Evolutionary conservation across 2,797 vertebrate species (phyloP), one percentile per base, ranked within the genome.

Genomic region (Phalanger gymnotis): DNA sequence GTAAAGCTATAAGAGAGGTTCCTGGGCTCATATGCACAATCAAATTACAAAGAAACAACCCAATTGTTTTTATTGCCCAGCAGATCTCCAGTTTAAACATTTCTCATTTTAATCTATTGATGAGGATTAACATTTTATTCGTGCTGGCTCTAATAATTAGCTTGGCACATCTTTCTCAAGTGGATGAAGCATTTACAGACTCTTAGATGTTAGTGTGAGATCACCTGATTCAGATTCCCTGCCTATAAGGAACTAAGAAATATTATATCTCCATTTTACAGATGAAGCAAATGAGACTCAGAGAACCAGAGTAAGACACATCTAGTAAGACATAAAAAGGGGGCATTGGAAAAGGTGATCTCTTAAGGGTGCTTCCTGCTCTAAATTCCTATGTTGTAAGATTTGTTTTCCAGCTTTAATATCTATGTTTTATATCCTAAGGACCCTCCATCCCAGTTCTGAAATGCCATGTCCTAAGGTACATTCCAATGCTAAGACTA

Each of bases 1-100:
- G 98, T 98, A 98, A 99, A 99, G 98, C 98, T 97, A 9, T 98
- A 98, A 99, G 98, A 98, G 98, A 98, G 98, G 98, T 98, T 98
- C 98, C 98, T 98, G 98, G 98, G 98, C 98, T 98, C 98, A 97
- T 97, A 98, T 96, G 97, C 97, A 97, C 98, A 98, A 97, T 98
- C 98, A 98, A 98, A 98, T 98, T 98, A 99, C 98, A 99, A 99
- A 99, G 98, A 98, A 98, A 98, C 93, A 97, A 97, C 93, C 56
- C 97, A 97, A 96, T 97, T 98, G 96, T 96, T 98, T 98, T 99
- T 98, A 98, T 97, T 98, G 96, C 93, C n/a, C 95, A 97, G 94
- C 97, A 96, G 96, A 97, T 98, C 96, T 98, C 96, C 96, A 98
- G 95, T 98, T 98, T 97, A 98, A 98, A 96, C 95, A 97, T 98